Conservation (phyloP, 2,797 vertebrate genomes). For the Sebastes taczanowskii region DNA sequence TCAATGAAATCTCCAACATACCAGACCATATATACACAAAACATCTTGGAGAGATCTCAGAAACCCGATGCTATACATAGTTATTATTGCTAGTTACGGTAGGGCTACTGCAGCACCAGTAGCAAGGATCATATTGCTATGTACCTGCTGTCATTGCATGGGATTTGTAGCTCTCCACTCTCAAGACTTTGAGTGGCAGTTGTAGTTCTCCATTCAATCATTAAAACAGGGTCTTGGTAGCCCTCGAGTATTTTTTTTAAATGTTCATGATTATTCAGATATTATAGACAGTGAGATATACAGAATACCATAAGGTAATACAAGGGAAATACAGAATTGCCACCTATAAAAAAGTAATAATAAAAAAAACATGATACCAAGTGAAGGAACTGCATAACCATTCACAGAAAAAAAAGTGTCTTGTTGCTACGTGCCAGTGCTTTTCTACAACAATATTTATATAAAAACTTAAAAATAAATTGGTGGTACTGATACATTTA, state of each 20-base stretch:
- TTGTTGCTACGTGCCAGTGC: slow-evolving; percentile 81
- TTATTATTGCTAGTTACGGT: slow-evolving; percentile 85
- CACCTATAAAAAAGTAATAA: slow-evolving; percentile 84
- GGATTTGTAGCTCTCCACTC: slow-evolving; percentile 75
- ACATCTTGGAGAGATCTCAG: slow-evolving; percentile 75
- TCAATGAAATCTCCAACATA: slow-evolving; percentile 81
- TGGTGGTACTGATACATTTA: slow-evolving; percentile 80
- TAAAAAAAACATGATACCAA: slow-evolving; percentile 70
- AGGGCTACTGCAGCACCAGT: slow-evolving; percentile 80
- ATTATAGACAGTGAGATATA: slow-evolving; percentile 84
- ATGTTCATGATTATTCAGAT: slow-evolving; percentile 80
- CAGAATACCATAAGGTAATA: slow-evolving; percentile 81
- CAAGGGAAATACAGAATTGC: slow-evolving; percentile 82
- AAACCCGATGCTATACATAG: slow-evolving; percentile 79
- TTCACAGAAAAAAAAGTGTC: slow-evolving; percentile 82
- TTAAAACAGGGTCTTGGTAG: slow-evolving; percentile 53
- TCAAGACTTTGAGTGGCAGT: slow-evolving; percentile 47
- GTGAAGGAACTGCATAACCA: slow-evolving; percentile 81
- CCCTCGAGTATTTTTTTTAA: slow-evolving; percentile 51
- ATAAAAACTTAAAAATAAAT: slow-evolving; percentile 84
- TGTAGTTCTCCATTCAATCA: slow-evolving; percentile 68
- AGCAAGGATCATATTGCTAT: slow-evolving; percentile 80
- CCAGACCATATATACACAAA: slow-evolving; percentile 80
- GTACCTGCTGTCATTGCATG: slow-evolving; percentile 75
- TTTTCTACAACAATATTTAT: slow-evolving; percentile 82